Base-by-base conservation (phyloP, 2,113 vertebrate species). In the Periophthalmodon schlosseri region DNA sequence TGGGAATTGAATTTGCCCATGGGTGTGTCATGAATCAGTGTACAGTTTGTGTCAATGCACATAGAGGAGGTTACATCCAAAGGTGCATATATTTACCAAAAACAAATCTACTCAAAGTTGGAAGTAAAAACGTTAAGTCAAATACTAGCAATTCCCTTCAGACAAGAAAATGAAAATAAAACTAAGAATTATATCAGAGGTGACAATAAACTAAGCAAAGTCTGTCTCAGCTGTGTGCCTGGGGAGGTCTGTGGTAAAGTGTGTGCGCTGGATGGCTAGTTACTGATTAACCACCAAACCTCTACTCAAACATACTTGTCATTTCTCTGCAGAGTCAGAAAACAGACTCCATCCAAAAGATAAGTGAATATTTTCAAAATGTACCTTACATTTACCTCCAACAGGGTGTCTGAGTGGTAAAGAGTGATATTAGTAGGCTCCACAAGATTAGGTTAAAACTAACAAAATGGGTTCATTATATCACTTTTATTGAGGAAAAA, bases 261-360 rank as follows among this genome's bases (percentile, higher is more conserved):
- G 34, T 18, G 64, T 47, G 52, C 6, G 9, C 72, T 44, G 61
- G 47, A 67, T n/a, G 68, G 24, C 46, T 61, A 57, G 68, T 77
- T 77, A 46, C 65, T 73, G 23, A 78, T 75, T 69, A 78, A 86
- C 70, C 58, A 65, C 3, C 2, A 47, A 54, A 34, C n/a, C 65
- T 76, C 49, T 64, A 39, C 24, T 33, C 21, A 60, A 66, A 66
- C 64, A 69, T 65, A 75, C 58, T 54, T 68, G 20, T 44, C 33
- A 18, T 56, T 20, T 77, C 20, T 66, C 44, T 70, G 20, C 54
- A 50, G 60, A 75, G 15, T 76, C 21, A 28, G 63, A 10, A 68
- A 13, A 75, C 15, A 14, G 9, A 33, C 10, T 61, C n/a, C n/a
- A 5, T 60, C 23, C 11, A 28, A 60, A 28, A 60, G 57, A 60